Evolutionary conservation across 2,113 vertebrate species (phyloP).

Genomic region (Bos taurus): DNA sequence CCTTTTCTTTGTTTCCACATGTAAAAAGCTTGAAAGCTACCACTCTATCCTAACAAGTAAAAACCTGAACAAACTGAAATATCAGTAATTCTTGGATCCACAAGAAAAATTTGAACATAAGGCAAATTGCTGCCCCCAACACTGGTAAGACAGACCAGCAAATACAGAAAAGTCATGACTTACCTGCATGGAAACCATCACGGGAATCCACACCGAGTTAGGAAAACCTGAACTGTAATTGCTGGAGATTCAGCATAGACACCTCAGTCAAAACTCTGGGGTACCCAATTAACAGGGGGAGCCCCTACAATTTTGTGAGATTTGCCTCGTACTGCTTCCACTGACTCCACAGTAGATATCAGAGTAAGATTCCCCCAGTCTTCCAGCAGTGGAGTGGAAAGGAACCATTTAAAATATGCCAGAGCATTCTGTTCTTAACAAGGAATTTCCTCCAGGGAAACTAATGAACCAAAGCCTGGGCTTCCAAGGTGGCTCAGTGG

Average conservation of each 20-base stretch:
- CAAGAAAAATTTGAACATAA: neutral
- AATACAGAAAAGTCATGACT: neutral
- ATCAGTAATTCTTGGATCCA: neutral
- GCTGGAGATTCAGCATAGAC: neutral
- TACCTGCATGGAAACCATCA: neutral
- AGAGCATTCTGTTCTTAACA: neutral
- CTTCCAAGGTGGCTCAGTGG: neutral
- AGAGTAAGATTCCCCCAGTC: neutral
- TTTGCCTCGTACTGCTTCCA: neutral
- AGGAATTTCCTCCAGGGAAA: neutral
- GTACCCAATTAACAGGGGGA: neutral
- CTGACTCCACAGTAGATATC: neutral
- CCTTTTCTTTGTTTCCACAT: neutral
- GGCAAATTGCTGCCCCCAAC: neutral
- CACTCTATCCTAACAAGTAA: neutral
- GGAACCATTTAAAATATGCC: neutral
- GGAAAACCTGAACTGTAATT: neutral
- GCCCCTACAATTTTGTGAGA: neutral
- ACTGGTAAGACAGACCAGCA: neutral
- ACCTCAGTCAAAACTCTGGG: neutral
- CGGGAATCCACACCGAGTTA: rapidly evolving
- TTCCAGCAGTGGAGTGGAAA: neutral
- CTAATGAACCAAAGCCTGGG: neutral
- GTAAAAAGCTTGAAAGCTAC: neutral
- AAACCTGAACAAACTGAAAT: neutral